Evolutionary conservation across 2,888 invertebrate genomes (phyloP), one percentile per base, ranked within the genome.

Genomic region (Sympetrum striolatum): DNA sequence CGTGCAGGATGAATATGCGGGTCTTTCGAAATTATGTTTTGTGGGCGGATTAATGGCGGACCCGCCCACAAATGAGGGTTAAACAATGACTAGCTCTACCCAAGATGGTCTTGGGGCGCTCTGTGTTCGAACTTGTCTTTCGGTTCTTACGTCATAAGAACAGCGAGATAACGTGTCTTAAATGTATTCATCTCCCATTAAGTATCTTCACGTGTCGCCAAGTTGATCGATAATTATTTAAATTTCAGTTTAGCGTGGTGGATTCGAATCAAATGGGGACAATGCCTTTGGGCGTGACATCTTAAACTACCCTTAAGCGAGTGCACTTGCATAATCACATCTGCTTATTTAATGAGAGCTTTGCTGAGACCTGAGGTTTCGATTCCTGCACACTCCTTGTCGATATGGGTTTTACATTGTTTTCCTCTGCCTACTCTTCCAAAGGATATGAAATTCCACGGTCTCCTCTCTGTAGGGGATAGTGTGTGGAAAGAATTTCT

Each of bases 11-110:
- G 60, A 37, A 48, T 60, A 60, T 86, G 60, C 12, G 31, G 73
- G 73, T 53, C 58, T 82, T 25, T 3, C 60, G 60, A 58, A 37
- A 60, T 64, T 86, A 86, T 60, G 35, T 60, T 60, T 86, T 15
- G 86, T 60, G 64, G 86, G 86, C 86, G 86, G 86, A 35, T 12
- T 86, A 37, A 86, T 60, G 58, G 86, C 14, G 86, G 22, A 37
- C n/a, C 86, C 86, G 86, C 86, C 86, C 86, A 60, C 86, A 60
- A 86, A 60, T 86, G 31, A 86, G 60, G 60, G 4, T 25, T 58
- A 64, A 64, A 64, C 86, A 60, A 86, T 86, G 86, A 64, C 86
- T 18, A 86, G 22, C 22, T 6, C 31, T 22, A 0, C 37, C 60
- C 37, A n/a, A 35, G 18, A 5, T 35, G 82, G 31, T 14, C 58